Percentiles rank a stretch among this genome's conserved stretches.
Conservation (phyloP, 2,113 vertebrate genomes). For the Malurus elegans region DNA sequence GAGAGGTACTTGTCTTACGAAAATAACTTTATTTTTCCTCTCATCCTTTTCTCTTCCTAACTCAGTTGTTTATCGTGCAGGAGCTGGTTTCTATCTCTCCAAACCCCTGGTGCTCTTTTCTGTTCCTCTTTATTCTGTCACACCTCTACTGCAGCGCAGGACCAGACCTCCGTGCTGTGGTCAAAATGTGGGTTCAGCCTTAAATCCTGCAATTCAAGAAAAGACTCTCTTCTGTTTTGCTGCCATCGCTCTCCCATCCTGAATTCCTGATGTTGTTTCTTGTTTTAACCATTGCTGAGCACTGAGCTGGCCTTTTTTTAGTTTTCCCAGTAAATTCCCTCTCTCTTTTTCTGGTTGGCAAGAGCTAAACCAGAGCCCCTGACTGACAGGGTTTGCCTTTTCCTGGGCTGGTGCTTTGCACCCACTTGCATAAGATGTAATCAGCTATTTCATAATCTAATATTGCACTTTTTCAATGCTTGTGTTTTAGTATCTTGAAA, state of each 20-base stretch:
- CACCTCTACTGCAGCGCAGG: not conserved
- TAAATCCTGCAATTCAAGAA: not conserved
- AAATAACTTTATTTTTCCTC: not conserved
- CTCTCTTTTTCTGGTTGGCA: not conserved
- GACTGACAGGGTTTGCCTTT: not conserved
- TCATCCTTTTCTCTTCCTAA: not conserved
- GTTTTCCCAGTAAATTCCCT: not conserved
- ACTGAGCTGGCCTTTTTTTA: not conserved
- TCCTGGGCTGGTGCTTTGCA: not conserved
- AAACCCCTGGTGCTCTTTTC: not conserved
- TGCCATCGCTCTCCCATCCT: not conserved
- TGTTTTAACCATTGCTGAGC: not conserved
- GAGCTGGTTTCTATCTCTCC: not conserved
- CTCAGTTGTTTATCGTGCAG: not conserved
- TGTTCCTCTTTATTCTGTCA: not conserved
- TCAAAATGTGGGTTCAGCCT: not conserved
- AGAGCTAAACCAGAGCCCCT: not conserved
- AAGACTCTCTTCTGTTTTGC: not conserved
- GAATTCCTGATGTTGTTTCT: not conserved
- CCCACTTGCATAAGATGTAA: not conserved
- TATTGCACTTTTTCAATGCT: not conserved
- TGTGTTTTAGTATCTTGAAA: not conserved
- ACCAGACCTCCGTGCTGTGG: not conserved
- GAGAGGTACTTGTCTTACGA: not conserved
- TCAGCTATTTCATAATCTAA: not conserved